Conservation (phyloP, 2,888 invertebrate species). For the Plusia festucae region DNA sequence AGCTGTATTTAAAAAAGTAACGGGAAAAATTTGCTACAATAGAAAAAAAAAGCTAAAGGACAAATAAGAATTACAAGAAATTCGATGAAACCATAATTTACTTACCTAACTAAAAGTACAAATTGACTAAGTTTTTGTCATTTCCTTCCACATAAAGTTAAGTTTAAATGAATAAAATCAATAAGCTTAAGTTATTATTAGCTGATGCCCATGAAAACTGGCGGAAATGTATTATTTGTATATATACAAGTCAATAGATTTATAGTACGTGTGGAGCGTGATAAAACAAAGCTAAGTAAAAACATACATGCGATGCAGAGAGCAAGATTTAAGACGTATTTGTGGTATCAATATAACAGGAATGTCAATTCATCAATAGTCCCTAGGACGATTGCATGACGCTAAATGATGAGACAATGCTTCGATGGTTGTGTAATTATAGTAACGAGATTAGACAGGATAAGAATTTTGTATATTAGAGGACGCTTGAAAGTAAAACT, state of each 20-base stretch:
- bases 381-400: no score
- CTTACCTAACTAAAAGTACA: no score
- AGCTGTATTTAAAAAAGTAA: no score
- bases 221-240: constrained; percentile 42
- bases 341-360: constrained; percentile 41
- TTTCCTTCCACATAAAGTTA: background rate
- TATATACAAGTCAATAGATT: constrained; percentile 28
- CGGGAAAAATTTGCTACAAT: no score
- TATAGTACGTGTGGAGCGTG: constrained; percentile 17
- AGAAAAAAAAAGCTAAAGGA: no score
- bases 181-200: background rate
- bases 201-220: constrained; percentile 7
- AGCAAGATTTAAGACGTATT: constrained; percentile 25
- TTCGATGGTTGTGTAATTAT: no score
- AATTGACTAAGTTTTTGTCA: background rate
- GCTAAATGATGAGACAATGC: no score
- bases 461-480: no score
- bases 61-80: no score
- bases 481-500: no score
- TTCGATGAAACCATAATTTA: no score
- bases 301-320: constrained; percentile 12
- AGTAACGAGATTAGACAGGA: no score
- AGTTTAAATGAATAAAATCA: background rate
- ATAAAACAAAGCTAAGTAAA: constrained; percentile 14
- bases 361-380: background rate